Conservation (phyloP, 2,113 vertebrate genomes). For the Salvelinus sp. region DNA sequence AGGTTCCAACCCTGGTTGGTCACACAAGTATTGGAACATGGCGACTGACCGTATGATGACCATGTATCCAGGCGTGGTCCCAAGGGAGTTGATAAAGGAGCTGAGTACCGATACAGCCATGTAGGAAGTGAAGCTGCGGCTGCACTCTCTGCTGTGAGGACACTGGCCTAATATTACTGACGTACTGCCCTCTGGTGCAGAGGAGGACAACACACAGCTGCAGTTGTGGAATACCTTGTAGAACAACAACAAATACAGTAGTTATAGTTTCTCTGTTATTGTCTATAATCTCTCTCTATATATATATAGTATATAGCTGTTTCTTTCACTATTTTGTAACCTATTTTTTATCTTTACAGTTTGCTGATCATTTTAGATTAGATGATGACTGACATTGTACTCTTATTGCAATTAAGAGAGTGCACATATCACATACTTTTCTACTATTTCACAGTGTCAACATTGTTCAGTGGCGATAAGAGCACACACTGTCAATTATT, state of each 20-base stretch:
- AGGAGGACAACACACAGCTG: slow-evolving; percentile 76
- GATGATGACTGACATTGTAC: too few species aligned
- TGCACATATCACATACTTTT: too few species aligned
- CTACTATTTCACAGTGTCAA: too few species aligned
- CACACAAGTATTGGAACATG: background rate
- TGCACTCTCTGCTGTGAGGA: slow-evolving; percentile 73
- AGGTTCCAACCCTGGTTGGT: slow-evolving; percentile 1
- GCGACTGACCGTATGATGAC: slow-evolving; percentile 78
- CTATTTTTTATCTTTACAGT: too few species aligned
- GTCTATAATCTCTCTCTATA: too few species aligned
- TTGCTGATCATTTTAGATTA: too few species aligned
- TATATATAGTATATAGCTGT: too few species aligned
- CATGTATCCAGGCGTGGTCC: slow-evolving; percentile 73
- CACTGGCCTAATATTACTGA: slow-evolving; percentile 83
- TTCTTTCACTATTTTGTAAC: too few species aligned
- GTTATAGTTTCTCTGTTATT: too few species aligned
- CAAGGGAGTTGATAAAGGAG: slow-evolving; percentile 73
- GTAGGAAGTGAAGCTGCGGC: slow-evolving; percentile 78
- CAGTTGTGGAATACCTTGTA: slow-evolving; percentile 88
- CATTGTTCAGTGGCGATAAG: too few species aligned
- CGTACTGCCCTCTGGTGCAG: slow-evolving; percentile 66
- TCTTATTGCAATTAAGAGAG: too few species aligned
- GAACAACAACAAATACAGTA: background rate
- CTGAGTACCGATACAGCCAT: slow-evolving; percentile 69
- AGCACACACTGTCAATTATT: too few species aligned